Percentiles rank a stretch among this genome's conserved stretches.
These are phyloP conservation scores for Pyrocoelia pectoralis DNA, from an alignment of 2,888 invertebrate species.

Conservation along the genomic window DNA sequence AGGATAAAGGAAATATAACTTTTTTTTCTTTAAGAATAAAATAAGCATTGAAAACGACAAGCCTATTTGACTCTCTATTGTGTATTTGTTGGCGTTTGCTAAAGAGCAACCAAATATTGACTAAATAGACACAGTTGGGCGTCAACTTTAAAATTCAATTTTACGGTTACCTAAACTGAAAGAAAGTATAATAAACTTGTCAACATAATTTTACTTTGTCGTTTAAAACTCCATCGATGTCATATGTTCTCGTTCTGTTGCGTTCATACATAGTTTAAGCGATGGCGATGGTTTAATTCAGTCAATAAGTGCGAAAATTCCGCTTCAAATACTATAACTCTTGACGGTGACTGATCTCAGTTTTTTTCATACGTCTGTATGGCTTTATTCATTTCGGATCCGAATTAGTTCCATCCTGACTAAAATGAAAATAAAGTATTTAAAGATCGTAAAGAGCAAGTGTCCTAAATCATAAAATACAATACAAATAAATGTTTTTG, in stretches of 20 bases:
- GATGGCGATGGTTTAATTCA: too few relatives aligned
- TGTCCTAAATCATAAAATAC: slow-evolving; percentile 29
- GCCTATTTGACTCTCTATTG: background rate
- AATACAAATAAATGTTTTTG: slow-evolving; percentile 19
- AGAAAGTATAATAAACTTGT: background rate
- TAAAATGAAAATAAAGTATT: background rate
- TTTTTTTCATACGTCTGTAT: too few relatives aligned
- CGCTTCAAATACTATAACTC: too few relatives aligned
- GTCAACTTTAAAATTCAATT: background rate
- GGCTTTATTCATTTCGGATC: too few relatives aligned
- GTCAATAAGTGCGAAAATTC: too few relatives aligned
- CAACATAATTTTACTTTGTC: background rate
- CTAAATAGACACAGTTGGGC: slow-evolving; percentile 3
- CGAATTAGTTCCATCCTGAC: background rate
- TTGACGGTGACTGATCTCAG: too few relatives aligned
- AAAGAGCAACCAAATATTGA: slow-evolving; percentile 11
- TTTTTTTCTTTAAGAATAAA: slow-evolving; percentile 2
- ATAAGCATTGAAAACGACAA: background rate
- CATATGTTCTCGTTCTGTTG: too few relatives aligned
- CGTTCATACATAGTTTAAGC: background rate
- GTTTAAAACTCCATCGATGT: too few relatives aligned
- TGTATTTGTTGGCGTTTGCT: background rate
- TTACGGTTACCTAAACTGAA: background rate
- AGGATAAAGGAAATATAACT: background rate
- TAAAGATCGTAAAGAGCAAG: slow-evolving; percentile 1